These are phyloP conservation scores for Ephydatia muelleri DNA, from an alignment of 37 sponge, comb jelly and placozoan species.

Conservation along the genomic window DNA sequence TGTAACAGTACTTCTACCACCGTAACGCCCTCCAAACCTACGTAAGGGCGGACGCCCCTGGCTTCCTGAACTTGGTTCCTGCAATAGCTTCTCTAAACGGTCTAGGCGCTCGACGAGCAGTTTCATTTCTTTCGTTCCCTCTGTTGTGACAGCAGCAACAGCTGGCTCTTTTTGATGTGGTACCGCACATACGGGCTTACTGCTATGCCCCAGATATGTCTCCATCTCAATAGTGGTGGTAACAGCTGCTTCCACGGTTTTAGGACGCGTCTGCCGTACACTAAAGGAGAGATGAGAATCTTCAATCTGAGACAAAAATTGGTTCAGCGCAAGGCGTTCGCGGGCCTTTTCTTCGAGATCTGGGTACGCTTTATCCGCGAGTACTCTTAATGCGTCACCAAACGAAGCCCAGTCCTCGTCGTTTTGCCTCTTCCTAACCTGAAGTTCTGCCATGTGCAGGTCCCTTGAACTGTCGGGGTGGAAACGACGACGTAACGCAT, in stretches of 20 bases:
- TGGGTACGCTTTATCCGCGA: slow-evolving; percentile 5
- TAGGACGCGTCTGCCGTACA: neutral
- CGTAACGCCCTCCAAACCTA: neutral
- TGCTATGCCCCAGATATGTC: slow-evolving; percentile 9
- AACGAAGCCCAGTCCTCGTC: neutral
- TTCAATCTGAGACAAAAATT: neutral
- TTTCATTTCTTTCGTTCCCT: neutral
- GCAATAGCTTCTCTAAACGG: neutral
- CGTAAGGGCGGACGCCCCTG: neutral
- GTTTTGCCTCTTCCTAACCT: neutral
- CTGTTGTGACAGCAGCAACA: neutral
- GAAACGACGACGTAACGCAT: neutral
- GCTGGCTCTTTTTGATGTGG: too few relatives aligned
- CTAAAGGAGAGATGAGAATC: neutral
- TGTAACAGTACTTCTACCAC: neutral
- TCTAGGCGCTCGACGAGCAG: neutral
- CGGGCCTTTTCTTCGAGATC: slow-evolving; percentile 11
- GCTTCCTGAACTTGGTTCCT: neutral
- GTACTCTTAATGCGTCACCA: neutral
- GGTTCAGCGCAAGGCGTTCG: neutral
- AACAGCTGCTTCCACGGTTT: slow-evolving; percentile 4
- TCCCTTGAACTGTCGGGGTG: neutral
- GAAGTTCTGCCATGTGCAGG: neutral
- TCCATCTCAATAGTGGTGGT: slow-evolving; percentile 9
- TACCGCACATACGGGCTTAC: too few relatives aligned